phyloP scores from a whole-genome alignment of 2,888 invertebrate genomes.

The Hemicrepidius hirtus region DNA sequence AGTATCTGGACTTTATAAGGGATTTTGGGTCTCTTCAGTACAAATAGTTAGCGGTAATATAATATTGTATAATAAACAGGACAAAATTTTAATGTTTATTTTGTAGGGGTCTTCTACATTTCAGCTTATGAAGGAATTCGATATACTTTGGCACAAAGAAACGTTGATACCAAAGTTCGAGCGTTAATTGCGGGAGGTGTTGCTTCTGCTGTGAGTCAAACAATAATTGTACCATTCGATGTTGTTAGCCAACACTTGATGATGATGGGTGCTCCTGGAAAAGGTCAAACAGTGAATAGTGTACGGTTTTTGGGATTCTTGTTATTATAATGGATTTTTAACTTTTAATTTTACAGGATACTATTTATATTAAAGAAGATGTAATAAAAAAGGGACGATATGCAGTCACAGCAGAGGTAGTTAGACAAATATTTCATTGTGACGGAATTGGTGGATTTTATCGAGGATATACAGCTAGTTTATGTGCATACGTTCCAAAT shows the following conservation, averaged over 20 bases:
- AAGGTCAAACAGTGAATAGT: slow-evolving; percentile 61
- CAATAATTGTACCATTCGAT: slow-evolving; percentile 97
- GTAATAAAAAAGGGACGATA: slow-evolving; percentile 77
- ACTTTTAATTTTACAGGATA: slow-evolving; percentile 75
- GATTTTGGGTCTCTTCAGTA: slow-evolving; percentile 95
- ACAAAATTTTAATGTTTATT: not conserved
- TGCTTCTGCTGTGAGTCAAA: slow-evolving; percentile 95
- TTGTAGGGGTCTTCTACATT: slow-evolving; percentile 91
- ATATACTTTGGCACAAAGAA: slow-evolving; percentile 82
- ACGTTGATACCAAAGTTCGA: slow-evolving; percentile 80
- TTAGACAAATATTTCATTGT: slow-evolving; percentile 83
- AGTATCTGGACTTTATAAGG: slow-evolving; percentile 89
- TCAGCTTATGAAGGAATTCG: slow-evolving; percentile 95
- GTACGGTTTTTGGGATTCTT: too few relatives aligned
- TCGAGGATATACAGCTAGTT: slow-evolving; percentile 92
- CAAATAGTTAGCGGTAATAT: slow-evolving; percentile 73
- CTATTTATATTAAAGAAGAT: slow-evolving; percentile 82
- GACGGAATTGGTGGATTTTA: slow-evolving; percentile 94
- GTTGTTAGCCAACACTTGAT: slow-evolving; percentile 97
- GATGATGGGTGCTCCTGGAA: slow-evolving; percentile 82
- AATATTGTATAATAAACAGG: not conserved
- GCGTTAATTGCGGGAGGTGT: slow-evolving; percentile 92
- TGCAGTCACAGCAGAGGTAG: slow-evolving; percentile 84
- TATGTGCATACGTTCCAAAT: slow-evolving; percentile 96
- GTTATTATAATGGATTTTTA: too few relatives aligned